Conservation (phyloP, 2,113 vertebrate species). For the Pterocles burchelli region DNA sequence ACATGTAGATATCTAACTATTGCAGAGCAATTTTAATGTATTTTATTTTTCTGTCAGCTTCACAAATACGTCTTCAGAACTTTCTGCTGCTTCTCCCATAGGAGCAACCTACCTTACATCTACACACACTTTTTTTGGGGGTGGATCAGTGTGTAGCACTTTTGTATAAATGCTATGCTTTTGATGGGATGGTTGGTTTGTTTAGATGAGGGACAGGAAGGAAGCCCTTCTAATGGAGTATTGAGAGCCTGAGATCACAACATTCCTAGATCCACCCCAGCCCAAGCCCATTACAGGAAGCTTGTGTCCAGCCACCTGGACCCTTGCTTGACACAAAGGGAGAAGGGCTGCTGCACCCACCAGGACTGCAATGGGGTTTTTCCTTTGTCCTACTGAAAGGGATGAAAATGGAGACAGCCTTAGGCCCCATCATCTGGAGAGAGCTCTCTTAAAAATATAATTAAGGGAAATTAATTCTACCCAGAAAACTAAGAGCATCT, state of each 20-base stretch:
- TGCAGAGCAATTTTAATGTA: not conserved
- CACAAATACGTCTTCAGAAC: not conserved
- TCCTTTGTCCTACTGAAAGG: not conserved
- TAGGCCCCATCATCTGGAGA: not conserved
- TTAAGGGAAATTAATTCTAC: not conserved
- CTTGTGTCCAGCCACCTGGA: not conserved
- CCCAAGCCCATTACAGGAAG: not conserved
- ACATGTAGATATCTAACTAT: not conserved
- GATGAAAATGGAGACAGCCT: not conserved
- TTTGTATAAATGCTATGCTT: not conserved
- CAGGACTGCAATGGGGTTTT: not conserved
- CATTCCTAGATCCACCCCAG: not conserved
- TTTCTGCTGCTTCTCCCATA: not conserved
- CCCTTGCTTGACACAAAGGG: fast-evolving
- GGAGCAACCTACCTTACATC: not conserved
- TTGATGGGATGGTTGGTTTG: fast-evolving
- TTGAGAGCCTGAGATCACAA: not conserved
- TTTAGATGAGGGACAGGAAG: not conserved
- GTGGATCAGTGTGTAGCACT: not conserved
- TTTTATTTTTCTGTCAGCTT: not conserved
- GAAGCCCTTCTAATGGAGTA: not conserved
- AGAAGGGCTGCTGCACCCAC: not conserved
- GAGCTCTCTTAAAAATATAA: not conserved
- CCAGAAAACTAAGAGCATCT: not conserved
- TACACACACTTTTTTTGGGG: not conserved